phyloP scores from a whole-genome alignment of 2,113 vertebrate species.

The Seriola dumerili region DNA sequence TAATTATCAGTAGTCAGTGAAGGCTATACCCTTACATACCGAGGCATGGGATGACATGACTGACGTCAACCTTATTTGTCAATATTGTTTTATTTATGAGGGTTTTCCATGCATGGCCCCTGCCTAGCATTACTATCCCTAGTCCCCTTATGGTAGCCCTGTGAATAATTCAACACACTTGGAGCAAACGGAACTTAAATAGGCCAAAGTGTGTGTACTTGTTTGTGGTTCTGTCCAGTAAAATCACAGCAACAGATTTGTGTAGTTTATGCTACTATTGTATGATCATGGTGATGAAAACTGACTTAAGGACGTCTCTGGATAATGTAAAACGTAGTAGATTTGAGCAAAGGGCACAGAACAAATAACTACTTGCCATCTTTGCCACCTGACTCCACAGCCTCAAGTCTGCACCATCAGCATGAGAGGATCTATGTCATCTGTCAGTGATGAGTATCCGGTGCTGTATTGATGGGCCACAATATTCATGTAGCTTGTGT shows the following conservation, averaged over 20 bases:
- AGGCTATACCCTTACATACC: slow-evolving; percentile 31
- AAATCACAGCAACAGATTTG: slow-evolving; percentile 44
- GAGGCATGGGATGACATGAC: slow-evolving; percentile 24
- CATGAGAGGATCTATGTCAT: slow-evolving; percentile 13
- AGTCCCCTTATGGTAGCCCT: slow-evolving; percentile 45
- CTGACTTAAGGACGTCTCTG: not conserved
- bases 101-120: slow-evolving; percentile 52
- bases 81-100: slow-evolving; percentile 70
- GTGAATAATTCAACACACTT: slow-evolving; percentile 71
- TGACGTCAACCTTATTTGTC: slow-evolving; percentile 62
- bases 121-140: slow-evolving; percentile 48
- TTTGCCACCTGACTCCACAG: slow-evolving; percentile 31
- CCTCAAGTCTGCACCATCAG: slow-evolving; percentile 24
- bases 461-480: slow-evolving; percentile 38
- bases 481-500: slow-evolving; percentile 46
- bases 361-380: not conserved
- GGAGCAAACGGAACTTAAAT: slow-evolving; percentile 48
- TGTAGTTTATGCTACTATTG: not conserved
- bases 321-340: not conserved
- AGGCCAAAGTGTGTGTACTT: slow-evolving; percentile 30
- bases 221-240: slow-evolving; percentile 37
- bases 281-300: not conserved
- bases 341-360: not conserved
- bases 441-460: slow-evolving; percentile 38
- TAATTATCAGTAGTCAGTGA: not conserved